A percentile compares a stretch with the other conserved stretches of the same genome.
Evolutionary conservation across 2,113 vertebrate genomes (phyloP).

Genomic region (Psittacula cyanocephala): DNA sequence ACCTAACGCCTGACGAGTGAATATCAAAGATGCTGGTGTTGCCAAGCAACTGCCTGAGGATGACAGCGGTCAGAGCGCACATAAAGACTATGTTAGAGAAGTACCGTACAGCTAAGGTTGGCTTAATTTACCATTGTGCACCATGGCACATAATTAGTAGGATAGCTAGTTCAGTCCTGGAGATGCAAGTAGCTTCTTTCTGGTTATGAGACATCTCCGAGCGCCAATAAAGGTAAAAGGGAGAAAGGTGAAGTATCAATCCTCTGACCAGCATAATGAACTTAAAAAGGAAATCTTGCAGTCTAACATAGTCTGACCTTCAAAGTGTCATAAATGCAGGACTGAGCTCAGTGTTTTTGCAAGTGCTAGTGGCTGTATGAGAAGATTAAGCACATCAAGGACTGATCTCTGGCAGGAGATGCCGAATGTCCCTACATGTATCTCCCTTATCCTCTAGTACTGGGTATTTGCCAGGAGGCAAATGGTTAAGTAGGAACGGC

Average conservation of each 20-base stretch:
- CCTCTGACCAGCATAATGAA: not conserved
- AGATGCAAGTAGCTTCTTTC: not conserved
- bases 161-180: not conserved
- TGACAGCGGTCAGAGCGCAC: not conserved
- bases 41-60: slow-evolving; percentile 69
- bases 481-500: not conserved
- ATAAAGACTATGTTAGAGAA: not conserved
- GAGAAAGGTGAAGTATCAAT: not conserved
- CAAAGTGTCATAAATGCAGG: not conserved
- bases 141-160: not conserved
- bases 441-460: not conserved
- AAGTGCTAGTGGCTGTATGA: not conserved
- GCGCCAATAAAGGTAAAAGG: not conserved
- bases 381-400: not conserved
- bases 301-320: not conserved
- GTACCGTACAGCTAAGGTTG: not conserved
- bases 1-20: slow-evolving; percentile 12
- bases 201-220: not conserved
- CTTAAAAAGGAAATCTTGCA: not conserved
- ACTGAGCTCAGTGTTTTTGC: not conserved
- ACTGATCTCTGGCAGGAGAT: not conserved
- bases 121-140: not conserved
- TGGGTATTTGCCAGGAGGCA: not conserved
- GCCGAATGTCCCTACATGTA: not conserved
- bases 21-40: slow-evolving; percentile 59